Evolutionary conservation across 2,888 invertebrate species (phyloP).

Genomic region (Drosophila subquinaria): DNA sequence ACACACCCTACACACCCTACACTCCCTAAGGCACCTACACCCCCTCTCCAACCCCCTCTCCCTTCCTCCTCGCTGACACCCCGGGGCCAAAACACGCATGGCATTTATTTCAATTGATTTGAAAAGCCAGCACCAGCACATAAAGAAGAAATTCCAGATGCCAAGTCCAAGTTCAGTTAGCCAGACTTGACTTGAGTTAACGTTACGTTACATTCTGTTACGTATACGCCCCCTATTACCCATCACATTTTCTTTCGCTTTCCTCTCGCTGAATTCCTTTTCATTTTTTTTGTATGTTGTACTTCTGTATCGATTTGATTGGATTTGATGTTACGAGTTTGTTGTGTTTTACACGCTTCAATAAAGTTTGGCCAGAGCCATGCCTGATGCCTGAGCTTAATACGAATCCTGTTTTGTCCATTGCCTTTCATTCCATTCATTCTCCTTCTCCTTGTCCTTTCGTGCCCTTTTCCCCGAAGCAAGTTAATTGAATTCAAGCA

Average conservation of each 20-base stretch:
- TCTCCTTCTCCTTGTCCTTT: background rate
- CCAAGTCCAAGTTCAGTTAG: constrained; percentile 36
- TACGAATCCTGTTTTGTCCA: constrained; percentile 31
- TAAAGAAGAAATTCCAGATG: constrained; percentile 60
- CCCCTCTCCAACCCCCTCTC: background rate
- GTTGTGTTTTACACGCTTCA: constrained; percentile 68
- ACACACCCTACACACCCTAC: background rate
- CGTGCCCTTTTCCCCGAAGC: background rate
- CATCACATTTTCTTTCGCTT: constrained; percentile 4
- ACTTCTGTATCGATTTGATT: constrained; percentile 78
- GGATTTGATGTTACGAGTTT: constrained; percentile 70
- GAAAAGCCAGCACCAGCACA: constrained; percentile 37
- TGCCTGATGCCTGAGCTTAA: constrained; percentile 31
- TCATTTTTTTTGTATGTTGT: constrained; percentile 15
- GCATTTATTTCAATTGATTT: constrained; percentile 75
- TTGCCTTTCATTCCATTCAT: constrained; percentile 16
- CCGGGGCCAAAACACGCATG: constrained; percentile 29
- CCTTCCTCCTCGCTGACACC: constrained; percentile 3
- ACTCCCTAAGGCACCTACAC: background rate
- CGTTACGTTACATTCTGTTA: constrained; percentile 15
- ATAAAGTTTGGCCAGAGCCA: constrained; percentile 48
- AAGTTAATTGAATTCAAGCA: constrained; percentile 71
- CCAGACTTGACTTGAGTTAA: constrained; percentile 30
- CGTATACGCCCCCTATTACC: constrained; percentile 48
- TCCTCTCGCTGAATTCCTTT: background rate